Base-by-base conservation (phyloP, 2,797 vertebrate genomes). In the Macroramphosus scolopax region DNA sequence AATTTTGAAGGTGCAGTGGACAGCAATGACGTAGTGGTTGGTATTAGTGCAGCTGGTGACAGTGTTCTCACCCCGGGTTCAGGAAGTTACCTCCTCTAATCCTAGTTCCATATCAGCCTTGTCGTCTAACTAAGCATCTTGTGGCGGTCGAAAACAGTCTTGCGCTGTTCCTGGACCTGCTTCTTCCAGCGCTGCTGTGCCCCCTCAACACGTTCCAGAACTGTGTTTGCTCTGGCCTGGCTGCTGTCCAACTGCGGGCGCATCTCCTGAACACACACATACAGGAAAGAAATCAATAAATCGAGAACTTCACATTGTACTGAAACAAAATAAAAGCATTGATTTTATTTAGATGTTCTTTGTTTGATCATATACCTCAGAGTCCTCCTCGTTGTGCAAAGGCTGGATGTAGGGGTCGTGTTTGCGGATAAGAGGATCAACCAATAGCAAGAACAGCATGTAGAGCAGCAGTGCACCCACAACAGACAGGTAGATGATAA, bases 161-260 rank as follows among this genome's bases (percentile, higher is more conserved):
- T 96, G 73, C 95, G 90, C 72, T 97, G 95, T 62, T 97, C 95
- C 86, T 95, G 94, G 70, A 97, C 95, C 80, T 98, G 95, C 66
- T 93, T 91, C 80, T 97, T 98, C 95, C 95, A 97, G 66, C 95
- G 92, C 79, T 97, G 94, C 86, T 98, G 95, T 0, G 95, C 95
- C 0, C 95, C 95, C 46, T 97, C 95, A 6, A 98, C 93, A 0
- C 94, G 84, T 80, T 95, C 95, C 83, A 98, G 87, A 51, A 98
- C 90, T 0, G 94, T 95, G 87, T 93, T 95, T 30, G 91, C 93
- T 50, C 89, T 88, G 0, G 84, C 78, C 0, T 75, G 82, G 11
- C 75, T 31, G 0, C 51, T 53, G 6, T 84, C 75, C 0, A 83
- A 6, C 0, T 50, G 86, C 0, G 89, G 88, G 11, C 83, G 92